Base-by-base conservation (phyloP, 2,888 invertebrate genomes). In the Athalia cordata region DNA sequence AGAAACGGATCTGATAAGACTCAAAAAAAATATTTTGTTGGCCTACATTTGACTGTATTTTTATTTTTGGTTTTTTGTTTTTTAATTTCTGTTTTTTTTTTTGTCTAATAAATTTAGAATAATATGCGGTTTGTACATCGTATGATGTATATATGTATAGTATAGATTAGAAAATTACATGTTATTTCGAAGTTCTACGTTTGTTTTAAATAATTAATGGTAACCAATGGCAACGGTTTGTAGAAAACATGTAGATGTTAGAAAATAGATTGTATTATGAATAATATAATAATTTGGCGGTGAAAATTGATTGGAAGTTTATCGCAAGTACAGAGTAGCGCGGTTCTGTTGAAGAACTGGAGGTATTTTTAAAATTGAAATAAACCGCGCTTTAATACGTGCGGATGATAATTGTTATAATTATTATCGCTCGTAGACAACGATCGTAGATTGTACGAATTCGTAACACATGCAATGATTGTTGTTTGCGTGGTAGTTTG, bases 221-320 rank as follows among this genome's bases (percentile, higher is more conserved):
- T 67, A 67, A 67, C 67, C 67, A 67, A 47, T 67, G 50, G 50
- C 49, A 67, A 67, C 67, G 50, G 67, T 29, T 2, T 29, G 7
- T 3, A 5, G 8, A 67, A 67, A 67, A 49, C 67, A 67, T 9
- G 5, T 13, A 1, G 45, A 43, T 11, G 45, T n/a, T 43, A 3
- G n/a, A 5, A 7, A 5, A 67, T 50, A 3, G 47, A 67, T 67
- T 49, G 67, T 15, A 49, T 50, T 9, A 55, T 55, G 8, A 55
- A 55, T n/a, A 55, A 55, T 55, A 55, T n/a, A 55, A 55, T 55
- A 8, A n/a, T 55, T 55, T 55, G 55, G n/a, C 55, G 9, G 3
- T 55, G n/a, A 55, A 55, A 11, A 55, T 55, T 55, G n/a, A n/a
- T 11, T 3, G n/a, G 55, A n/a, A 55, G 2, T 55, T 55, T 55